These are phyloP conservation scores for Phylloscopus trochilus DNA, from an alignment of 2,113 vertebrate genomes.

Conservation along the genomic window DNA sequence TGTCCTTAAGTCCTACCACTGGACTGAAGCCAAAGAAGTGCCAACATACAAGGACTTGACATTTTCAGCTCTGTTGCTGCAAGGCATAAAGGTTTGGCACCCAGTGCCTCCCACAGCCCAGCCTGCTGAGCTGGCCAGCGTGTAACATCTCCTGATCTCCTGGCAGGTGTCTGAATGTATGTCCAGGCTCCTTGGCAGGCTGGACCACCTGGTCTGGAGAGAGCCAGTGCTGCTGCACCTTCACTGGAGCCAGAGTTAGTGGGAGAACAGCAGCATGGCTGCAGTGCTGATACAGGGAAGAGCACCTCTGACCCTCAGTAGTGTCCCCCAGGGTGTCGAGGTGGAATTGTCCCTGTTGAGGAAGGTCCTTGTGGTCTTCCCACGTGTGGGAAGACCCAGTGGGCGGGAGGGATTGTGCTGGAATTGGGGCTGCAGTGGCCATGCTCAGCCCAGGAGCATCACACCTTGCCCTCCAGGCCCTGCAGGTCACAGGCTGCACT, in stretches of 20 bases:
- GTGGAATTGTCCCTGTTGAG: background rate
- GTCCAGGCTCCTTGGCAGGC: background rate
- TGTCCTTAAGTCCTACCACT: background rate
- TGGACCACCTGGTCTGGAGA: background rate
- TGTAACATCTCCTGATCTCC: background rate
- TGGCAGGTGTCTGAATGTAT: background rate
- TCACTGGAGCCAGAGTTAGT: background rate
- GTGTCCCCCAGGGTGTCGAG: fast-evolving
- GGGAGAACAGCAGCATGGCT: background rate
- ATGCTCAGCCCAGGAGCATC: background rate
- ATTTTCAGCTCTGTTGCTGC: background rate
- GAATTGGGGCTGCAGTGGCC: background rate
- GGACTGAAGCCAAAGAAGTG: background rate
- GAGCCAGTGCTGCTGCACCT: background rate
- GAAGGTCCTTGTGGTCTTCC: background rate
- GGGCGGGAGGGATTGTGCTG: background rate
- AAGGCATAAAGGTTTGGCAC: background rate
- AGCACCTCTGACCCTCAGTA: background rate
- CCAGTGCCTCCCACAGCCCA: background rate
- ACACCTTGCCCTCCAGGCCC: background rate
- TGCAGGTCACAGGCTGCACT: background rate
- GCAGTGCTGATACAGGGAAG: background rate
- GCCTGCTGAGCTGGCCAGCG: background rate
- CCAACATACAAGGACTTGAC: background rate
- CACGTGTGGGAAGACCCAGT: fast-evolving